Percentiles rank a stretch among this genome's conserved stretches.
These are phyloP conservation scores for Drosophila subpulchrella DNA, from an alignment of 1,140 invertebrate species.

Conservation along the genomic window DNA sequence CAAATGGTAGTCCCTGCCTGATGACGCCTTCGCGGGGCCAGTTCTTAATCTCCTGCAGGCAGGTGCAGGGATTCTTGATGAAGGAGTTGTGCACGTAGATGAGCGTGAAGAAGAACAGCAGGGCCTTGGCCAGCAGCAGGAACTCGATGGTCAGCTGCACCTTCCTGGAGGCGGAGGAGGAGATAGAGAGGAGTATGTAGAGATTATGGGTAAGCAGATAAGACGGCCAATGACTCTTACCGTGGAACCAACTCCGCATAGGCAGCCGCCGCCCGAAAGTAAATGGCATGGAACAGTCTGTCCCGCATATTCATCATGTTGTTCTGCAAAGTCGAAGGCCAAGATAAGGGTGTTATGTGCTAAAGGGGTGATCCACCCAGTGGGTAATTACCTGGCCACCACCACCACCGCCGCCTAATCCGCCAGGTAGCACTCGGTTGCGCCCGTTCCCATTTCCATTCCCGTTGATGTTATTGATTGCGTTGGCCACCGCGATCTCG, in stretches of 20 bases:
- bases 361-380: neutral
- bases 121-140: slow-evolving; percentile 94
- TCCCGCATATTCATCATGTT: slow-evolving; percentile 94
- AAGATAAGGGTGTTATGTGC: slow-evolving; percentile 22
- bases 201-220: slow-evolving; percentile 3
- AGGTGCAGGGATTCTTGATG: slow-evolving; percentile 96
- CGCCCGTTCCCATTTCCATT: slow-evolving; percentile 49
- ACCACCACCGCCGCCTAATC: slow-evolving; percentile 30
- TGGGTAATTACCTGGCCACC: slow-evolving; percentile 55
- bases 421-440: slow-evolving; percentile 54
- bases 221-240: slow-evolving; percentile 40
- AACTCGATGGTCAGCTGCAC: slow-evolving; percentile 96
- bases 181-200: neutral
- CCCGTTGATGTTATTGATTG: slow-evolving; percentile 72
- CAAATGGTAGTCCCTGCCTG: slow-evolving; percentile 75
- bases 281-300: slow-evolving; percentile 97
- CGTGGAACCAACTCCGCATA: slow-evolving; percentile 95
- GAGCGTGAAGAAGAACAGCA: slow-evolving; percentile 95
- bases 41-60: slow-evolving; percentile 94
- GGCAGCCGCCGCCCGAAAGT: slow-evolving; percentile 94
- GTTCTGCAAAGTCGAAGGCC: slow-evolving; percentile 85
- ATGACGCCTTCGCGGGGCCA: slow-evolving; percentile 99
- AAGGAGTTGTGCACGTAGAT: slow-evolving; percentile 98
- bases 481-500: slow-evolving; percentile 69
- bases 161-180: slow-evolving; percentile 85